Conservation (phyloP, 2,113 vertebrate species). For the Ceyx cyanopectus region DNA sequence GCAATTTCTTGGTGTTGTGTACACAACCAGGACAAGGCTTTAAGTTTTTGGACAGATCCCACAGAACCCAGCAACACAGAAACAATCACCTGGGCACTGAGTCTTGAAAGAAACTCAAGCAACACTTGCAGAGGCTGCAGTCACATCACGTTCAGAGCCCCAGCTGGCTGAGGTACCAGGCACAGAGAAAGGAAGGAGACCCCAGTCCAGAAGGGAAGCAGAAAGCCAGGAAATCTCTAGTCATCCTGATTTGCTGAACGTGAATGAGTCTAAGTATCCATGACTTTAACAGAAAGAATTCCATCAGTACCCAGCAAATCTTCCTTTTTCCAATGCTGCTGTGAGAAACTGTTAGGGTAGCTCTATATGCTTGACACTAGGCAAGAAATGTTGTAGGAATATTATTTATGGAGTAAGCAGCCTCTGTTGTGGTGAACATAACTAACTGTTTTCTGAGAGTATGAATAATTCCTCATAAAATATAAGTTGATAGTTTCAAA, state of each 20-base stretch:
- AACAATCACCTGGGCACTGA: neutral
- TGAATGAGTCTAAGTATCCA: neutral
- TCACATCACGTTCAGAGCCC: accelerated
- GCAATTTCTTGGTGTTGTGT: neutral
- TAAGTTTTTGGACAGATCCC: neutral
- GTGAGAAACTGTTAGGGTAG: neutral
- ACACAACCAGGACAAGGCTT: neutral
- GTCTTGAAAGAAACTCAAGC: neutral
- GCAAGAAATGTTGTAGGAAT: neutral
- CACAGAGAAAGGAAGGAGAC: neutral
- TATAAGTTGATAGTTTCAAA: neutral
- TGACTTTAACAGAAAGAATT: neutral
- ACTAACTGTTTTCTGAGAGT: neutral
- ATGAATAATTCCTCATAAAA: neutral
- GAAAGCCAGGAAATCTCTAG: neutral
- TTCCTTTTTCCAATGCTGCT: neutral
- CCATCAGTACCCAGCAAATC: neutral
- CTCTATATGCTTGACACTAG: neutral
- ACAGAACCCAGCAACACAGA: neutral
- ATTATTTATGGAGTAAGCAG: neutral
- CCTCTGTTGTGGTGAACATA: neutral
- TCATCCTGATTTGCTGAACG: neutral
- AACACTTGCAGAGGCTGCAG: neutral
- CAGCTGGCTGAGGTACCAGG: neutral
- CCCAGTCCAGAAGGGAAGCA: neutral